Evolutionary conservation across 1,140 invertebrate species (phyloP).

Genomic region (Pogonus chalceus): DNA sequence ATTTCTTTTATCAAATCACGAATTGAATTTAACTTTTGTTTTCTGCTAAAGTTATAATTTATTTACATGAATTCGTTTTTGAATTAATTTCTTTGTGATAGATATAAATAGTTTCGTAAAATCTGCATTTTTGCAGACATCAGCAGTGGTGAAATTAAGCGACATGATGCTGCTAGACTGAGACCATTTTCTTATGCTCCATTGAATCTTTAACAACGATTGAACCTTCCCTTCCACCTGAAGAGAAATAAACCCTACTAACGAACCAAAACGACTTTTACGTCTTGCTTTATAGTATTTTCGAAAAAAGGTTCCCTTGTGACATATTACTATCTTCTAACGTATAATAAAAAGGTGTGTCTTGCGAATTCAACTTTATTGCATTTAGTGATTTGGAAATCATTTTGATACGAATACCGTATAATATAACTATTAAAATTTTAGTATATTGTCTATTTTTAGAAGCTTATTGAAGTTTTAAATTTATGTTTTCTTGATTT

Average conservation of each 20-base stretch:
- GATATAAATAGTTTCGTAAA: too few relatives aligned
- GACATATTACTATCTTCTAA: conserved; percentile 1
- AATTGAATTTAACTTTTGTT: too few relatives aligned
- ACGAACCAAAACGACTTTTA: conserved; percentile 6
- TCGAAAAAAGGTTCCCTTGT: neutral
- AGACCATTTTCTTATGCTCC: conserved; percentile 4
- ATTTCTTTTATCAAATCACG: too few relatives aligned
- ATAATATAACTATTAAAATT: too few relatives aligned
- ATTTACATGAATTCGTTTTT: neutral
- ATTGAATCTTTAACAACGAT: conserved; percentile 7
- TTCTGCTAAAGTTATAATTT: too few relatives aligned
- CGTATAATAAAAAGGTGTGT: neutral
- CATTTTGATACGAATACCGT: too few relatives aligned
- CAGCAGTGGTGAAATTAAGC: neutral
- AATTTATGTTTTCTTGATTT: too few relatives aligned
- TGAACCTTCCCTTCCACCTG: neutral
- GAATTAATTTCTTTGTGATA: too few relatives aligned
- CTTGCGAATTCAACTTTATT: neutral
- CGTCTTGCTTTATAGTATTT: conserved; percentile 1
- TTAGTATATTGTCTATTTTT: too few relatives aligned
- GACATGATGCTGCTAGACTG: neutral
- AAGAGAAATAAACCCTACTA: neutral
- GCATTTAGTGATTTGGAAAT: too few relatives aligned
- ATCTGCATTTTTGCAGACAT: too few relatives aligned
- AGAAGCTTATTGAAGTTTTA: too few relatives aligned